phyloP scores from a whole-genome alignment of 2,888 invertebrate genomes.

The Orthosia gothica region DNA sequence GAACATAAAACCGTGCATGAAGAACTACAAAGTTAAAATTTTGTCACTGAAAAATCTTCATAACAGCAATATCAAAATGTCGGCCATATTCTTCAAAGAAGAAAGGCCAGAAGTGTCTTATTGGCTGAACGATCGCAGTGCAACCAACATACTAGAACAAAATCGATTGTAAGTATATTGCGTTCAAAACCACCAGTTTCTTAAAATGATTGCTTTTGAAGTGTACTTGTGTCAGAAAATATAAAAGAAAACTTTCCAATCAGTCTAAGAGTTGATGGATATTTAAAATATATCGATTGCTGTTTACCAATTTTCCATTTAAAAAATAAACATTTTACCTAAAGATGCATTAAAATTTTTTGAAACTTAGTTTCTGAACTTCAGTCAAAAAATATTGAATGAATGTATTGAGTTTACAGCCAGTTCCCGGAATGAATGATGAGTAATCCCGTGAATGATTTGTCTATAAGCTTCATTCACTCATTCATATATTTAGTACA shows the following conservation, averaged over 20 bases:
- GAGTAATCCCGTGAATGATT: constrained; percentile 60
- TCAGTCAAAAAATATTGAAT: constrained; percentile 6
- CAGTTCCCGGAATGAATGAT: constrained; percentile 57
- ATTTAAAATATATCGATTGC: rapidly evolving
- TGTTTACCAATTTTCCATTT: rapidly evolving
- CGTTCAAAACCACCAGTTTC: constrained; percentile 48
- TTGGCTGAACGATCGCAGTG: constrained; percentile 79
- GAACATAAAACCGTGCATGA: constrained; percentile 92
- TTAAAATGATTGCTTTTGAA: background rate
- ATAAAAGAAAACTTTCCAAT: background rate
- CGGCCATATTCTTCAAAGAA: constrained; percentile 90
- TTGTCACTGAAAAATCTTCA: constrained; percentile 91
- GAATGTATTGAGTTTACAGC: constrained; percentile 38
- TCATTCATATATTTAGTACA: constrained; percentile 50
- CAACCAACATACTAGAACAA: constrained; percentile 81
- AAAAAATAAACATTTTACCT: background rate
- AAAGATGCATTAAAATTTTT: background rate
- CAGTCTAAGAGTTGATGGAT: background rate
- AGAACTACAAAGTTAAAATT: constrained; percentile 91
- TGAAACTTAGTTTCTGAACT: constrained; percentile 27
- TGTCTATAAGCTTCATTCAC: constrained; percentile 15
- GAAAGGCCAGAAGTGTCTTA: constrained; percentile 83
- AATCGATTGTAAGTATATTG: constrained; percentile 79
- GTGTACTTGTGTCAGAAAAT: background rate
- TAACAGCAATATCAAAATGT: constrained; percentile 91